Base-by-base conservation (phyloP, 2,797 vertebrate species). In the Alectoris magna region DNA sequence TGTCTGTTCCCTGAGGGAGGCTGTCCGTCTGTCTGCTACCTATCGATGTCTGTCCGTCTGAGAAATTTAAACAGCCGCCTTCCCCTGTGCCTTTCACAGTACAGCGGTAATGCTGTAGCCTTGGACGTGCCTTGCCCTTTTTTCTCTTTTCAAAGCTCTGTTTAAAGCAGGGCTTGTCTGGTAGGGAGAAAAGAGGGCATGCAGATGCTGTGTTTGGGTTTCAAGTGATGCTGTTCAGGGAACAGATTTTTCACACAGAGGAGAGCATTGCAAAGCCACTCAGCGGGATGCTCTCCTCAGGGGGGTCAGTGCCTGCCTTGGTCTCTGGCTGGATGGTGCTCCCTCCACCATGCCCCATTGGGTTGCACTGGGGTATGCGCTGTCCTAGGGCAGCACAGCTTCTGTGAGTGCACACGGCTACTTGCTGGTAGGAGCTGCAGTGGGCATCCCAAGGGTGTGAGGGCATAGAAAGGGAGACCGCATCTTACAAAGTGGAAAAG, bases 31-130 rank as follows among this genome's bases (percentile, higher is more conserved):
- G 73, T 91, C 94, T 93, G 91, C 86, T 92, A 76, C 86, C 88
- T 84, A 38, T 94, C 64, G 70, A 84, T 94, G 91, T 93, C 87
- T 94, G 94, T 95, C 92, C 51, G 85, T 96, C 94, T 94, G 13
- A 88, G 85, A 64, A 92, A 93, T 88, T 79, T 60, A 84, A 91
- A 72, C 89, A 93, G 70, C 56, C 83, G 23, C 80, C 53, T 90
- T 95, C 53, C 58, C 34, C 63, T 64, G 70, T 21, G 39, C 56
- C 74, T 91, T 58, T 88, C 91, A 79, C 77, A 66, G 72, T 78
- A 63, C 48, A 58, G 64, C 85, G 64, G 56, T 41, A 82, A 92
- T 75, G 91, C 93, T 90, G 77, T 6, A 92, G 74, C 56, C 85
- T 94, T 90, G 92, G 91, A 88, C 85, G 62, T 6, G 71, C 41